Evolutionary conservation across 2,113 vertebrate genomes (phyloP).

Genomic region (Crotalus horridus): DNA sequence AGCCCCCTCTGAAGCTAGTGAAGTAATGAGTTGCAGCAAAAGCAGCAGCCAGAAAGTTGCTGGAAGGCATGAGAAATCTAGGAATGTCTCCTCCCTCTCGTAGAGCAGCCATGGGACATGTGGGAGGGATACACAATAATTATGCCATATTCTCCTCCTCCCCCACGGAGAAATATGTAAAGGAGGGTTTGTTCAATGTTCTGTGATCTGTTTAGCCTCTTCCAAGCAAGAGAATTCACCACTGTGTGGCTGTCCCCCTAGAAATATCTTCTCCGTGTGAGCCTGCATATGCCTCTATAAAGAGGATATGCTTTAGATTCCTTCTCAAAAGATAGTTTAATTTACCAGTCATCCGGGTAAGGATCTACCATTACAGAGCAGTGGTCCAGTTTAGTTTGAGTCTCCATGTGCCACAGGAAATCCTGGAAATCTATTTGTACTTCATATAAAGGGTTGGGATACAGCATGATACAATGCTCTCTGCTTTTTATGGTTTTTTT

Average conservation of each 20-base stretch:
- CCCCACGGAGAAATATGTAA: not conserved
- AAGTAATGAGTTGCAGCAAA: slow-evolving; percentile 20
- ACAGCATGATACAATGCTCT: not conserved
- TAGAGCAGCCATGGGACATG: slow-evolving; percentile 1
- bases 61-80: slow-evolving; percentile 23
- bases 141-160: not conserved
- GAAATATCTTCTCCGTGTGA: not conserved
- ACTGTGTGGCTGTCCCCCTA: not conserved
- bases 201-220: not conserved
- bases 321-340: not conserved
- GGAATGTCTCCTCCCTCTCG: slow-evolving; percentile 21
- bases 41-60: slow-evolving; percentile 30
- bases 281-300: too few relatives aligned
- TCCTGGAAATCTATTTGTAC: not conserved
- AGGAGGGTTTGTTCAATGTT: not conserved
- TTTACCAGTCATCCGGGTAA: not conserved
- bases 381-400: not conserved
- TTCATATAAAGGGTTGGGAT: not conserved
- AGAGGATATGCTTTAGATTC: not conserved
- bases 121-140: not conserved
- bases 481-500: not conserved
- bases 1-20: not conserved
- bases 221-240: not conserved
- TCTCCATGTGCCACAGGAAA: not conserved
- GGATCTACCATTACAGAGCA: not conserved